Evolutionary conservation across 1,140 invertebrate genomes (phyloP).

Genomic region (Nylanderia fulva): DNA sequence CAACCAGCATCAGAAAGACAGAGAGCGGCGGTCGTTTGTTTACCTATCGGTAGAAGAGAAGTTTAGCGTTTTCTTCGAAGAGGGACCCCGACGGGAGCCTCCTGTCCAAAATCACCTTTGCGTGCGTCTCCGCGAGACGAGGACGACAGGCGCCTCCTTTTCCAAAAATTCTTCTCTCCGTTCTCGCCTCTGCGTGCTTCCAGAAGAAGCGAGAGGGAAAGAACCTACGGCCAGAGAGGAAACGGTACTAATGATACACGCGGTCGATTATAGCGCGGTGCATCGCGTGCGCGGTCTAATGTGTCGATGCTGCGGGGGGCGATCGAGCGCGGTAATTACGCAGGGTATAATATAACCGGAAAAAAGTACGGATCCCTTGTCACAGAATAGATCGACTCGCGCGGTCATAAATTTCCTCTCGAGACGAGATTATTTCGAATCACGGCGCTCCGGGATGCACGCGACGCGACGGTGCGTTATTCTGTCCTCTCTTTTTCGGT

Average conservation of each 20-base stretch:
- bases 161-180: conserved; percentile 63
- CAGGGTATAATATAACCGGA: conserved; percentile 35
- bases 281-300: conserved; percentile 74
- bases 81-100: neutral
- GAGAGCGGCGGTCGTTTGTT: conserved; percentile 54
- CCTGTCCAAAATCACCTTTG: conserved; percentile 71
- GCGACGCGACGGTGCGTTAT: conserved; percentile 10
- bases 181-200: conserved; percentile 31
- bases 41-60: conserved; percentile 37
- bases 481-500: neutral
- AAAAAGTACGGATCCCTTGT: conserved; percentile 46
- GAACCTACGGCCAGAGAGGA: conserved; percentile 21
- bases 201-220: conserved; percentile 47
- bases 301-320: conserved; percentile 69
- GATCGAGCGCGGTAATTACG: conserved; percentile 52
- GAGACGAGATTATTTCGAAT: conserved; percentile 15
- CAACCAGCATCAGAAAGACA: too few relatives aligned
- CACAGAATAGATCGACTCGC: conserved; percentile 31
- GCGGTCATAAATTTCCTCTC: neutral
- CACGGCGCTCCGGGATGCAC: neutral
- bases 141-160: conserved; percentile 53
- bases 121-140: conserved; percentile 62
- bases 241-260: conserved; percentile 71
- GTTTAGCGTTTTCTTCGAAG: conserved; percentile 35
- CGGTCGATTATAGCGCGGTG: conserved; percentile 76